A percentile compares a stretch with the other conserved stretches of the same genome.
Conservation (phyloP, 1,140 invertebrate species). For the Cryptotermes secundus region DNA sequence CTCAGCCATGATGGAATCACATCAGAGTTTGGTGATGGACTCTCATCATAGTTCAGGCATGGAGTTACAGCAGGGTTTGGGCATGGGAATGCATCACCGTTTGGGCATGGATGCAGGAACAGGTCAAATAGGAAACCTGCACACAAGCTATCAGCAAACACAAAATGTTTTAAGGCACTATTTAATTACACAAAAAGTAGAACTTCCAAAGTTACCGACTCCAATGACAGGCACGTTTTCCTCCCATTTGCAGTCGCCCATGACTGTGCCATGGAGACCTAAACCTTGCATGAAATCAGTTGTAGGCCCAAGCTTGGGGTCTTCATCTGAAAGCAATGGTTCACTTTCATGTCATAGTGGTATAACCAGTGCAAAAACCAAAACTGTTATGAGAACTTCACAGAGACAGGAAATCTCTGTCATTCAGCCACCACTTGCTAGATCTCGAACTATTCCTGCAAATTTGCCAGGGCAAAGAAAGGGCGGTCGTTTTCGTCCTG, state of each 20-base stretch:
- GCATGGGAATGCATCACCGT: not conserved
- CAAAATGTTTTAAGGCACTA: conserved; percentile 37
- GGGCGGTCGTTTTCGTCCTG: conserved; percentile 60
- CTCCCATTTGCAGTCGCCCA: conserved; percentile 34
- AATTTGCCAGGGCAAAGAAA: conserved; percentile 47
- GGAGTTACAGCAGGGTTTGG: not conserved
- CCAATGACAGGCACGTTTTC: conserved; percentile 38
- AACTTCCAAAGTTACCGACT: conserved; percentile 38
- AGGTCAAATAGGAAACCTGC: not conserved
- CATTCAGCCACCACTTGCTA: conserved; percentile 47
- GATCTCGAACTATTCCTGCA: conserved; percentile 32
- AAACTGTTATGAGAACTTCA: not conserved
- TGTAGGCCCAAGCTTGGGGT: not conserved
- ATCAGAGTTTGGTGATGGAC: conserved; percentile 25
- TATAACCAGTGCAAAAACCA: not conserved
- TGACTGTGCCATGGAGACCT: not conserved
- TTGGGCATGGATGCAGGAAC: not conserved
- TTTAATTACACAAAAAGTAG: conserved; percentile 39
- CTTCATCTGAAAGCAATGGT: not conserved
- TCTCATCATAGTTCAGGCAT: conserved; percentile 7
- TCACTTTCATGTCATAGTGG: not conserved
- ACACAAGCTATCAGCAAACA: conserved; percentile 23
- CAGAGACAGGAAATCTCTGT: conserved; percentile 50
- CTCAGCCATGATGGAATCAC: conserved; percentile 30
- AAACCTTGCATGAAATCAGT: not conserved